A percentile compares a stretch with the other conserved stretches of the same genome.
Evolutionary conservation across 2,888 invertebrate species (phyloP).

Genomic region (Philereme vetulata): DNA sequence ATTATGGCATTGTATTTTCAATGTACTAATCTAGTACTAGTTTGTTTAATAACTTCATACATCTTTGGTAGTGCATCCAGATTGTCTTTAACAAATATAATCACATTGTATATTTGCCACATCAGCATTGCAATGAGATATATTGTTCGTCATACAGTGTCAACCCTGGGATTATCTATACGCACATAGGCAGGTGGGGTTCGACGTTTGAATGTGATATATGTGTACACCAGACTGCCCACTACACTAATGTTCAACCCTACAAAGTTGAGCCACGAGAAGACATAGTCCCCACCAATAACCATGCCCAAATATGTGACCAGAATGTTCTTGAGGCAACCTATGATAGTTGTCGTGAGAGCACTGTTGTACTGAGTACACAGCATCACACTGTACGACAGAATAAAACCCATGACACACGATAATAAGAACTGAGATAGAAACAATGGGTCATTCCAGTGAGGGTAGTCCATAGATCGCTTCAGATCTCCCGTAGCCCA

Average conservation of each 20-base stretch:
- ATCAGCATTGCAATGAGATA: background rate
- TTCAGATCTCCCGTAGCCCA: conserved; percentile 90
- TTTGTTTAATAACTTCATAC: conserved; percentile 18
- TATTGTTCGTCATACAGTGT: conserved; percentile 52
- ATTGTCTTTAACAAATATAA: conserved; percentile 6
- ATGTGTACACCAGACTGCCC: conserved; percentile 93
- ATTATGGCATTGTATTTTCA: conserved; percentile 24
- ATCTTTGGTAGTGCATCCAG: conserved; percentile 23
- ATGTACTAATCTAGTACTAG: conserved; percentile 9
- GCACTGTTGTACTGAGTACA: conserved; percentile 99
- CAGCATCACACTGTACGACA: conserved; percentile 96
- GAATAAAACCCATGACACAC: conserved; percentile 97
- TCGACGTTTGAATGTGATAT: conserved; percentile 91
- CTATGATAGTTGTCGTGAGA: conserved; percentile 99
- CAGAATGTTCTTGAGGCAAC: conserved; percentile 98
- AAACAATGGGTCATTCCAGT: conserved; percentile 91
- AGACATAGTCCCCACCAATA: conserved; percentile 98
- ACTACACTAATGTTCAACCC: conserved; percentile 97
- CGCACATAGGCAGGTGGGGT: conserved; percentile 64
- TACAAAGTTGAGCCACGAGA: conserved; percentile 96
- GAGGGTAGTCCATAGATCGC: conserved; percentile 85
- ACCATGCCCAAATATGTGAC: conserved; percentile 99
- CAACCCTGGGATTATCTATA: conserved; percentile 64
- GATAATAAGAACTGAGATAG: conserved; percentile 92
- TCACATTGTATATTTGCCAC: background rate